These are phyloP conservation scores for Horisme vitalbata DNA, from an alignment of 2,888 invertebrate species.

Conservation along the genomic window DNA sequence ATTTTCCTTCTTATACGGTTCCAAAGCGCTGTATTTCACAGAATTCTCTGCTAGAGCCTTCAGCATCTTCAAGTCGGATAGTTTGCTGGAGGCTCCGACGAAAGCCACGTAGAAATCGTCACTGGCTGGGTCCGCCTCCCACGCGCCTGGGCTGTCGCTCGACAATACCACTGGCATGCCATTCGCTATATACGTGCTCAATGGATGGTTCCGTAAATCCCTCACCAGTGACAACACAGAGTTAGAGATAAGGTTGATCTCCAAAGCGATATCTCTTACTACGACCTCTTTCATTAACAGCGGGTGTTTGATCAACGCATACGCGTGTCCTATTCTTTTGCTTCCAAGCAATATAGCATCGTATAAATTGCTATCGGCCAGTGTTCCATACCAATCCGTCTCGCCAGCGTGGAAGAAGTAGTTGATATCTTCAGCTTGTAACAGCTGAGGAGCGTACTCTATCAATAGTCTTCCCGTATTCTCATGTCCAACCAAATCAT, in stretches of 20 bases:
- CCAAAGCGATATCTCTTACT: constrained; percentile 85
- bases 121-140: constrained; percentile 86
- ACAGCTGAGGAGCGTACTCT: constrained; percentile 82
- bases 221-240: constrained; percentile 85
- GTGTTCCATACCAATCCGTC: constrained; percentile 88
- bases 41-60: constrained; percentile 90
- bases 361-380: constrained; percentile 86
- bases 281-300: constrained; percentile 81
- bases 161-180: constrained; percentile 88
- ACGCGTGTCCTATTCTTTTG: constrained; percentile 90
- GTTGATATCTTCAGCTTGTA: constrained; percentile 70
- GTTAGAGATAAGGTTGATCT: constrained; percentile 91
- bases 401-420: constrained; percentile 93
- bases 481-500: constrained; percentile 92
- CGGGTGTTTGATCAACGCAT: constrained; percentile 89
- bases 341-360: constrained; percentile 90
- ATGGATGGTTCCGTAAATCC: constrained; percentile 91
- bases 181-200: constrained; percentile 84
- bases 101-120: constrained; percentile 91
- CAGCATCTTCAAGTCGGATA: constrained; percentile 86
- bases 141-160: constrained; percentile 90
- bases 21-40: constrained; percentile 81
- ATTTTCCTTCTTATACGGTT: neutral
- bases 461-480: constrained; percentile 86
- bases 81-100: constrained; percentile 87